Base-by-base conservation (phyloP, 2,888 invertebrate genomes). In the Caenorhabditis sp. region DNA sequence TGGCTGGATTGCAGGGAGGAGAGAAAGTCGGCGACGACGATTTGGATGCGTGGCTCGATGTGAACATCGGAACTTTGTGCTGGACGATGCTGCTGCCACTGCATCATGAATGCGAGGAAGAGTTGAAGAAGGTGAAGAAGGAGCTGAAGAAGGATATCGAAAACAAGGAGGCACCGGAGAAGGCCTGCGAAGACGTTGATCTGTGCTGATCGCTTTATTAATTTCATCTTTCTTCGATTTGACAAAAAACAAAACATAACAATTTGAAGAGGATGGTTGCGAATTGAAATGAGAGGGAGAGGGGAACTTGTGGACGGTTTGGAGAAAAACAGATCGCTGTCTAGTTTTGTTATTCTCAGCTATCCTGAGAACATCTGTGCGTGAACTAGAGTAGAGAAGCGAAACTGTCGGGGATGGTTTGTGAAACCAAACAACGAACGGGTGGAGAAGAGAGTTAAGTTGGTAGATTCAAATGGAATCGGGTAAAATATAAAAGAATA, bases 111-210 rank as follows among this genome's bases (percentile, higher is more conserved):
- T 81, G 81, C 40, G 81, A 81, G 44, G 67, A 77, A 37, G 77
- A 77, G 56, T 44, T 81, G 60, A 76, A 71, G 55, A 65, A 74
- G 35, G 70, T 81, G 22, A 81, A 81, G 77, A 77, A 81, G 24
- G 71, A 81, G 67, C 53, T 81, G 77, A 81, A 81, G 68, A 82
- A 82, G 67, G 82, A 77, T 32, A 78, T 82, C 28, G 82, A 82
- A 26, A 61, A 82, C 53, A 67, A 67, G 47, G 68, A 68, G 15
- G 13, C 77, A 6, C 82, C 82, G 20, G 67, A 82, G 32, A 82
- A 78, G 55, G 82, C 82, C 6, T 82, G 82, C 64, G 68, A 82
- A 18, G 78, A 72, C 37, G 68, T 82, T 6, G 78, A 78, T 60
- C 40, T 82, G 50, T 82, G 82, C 26, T 82, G 70, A 51, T 61